Conservation (phyloP, 2,797 vertebrate species). For the Cuculus canorus region DNA sequence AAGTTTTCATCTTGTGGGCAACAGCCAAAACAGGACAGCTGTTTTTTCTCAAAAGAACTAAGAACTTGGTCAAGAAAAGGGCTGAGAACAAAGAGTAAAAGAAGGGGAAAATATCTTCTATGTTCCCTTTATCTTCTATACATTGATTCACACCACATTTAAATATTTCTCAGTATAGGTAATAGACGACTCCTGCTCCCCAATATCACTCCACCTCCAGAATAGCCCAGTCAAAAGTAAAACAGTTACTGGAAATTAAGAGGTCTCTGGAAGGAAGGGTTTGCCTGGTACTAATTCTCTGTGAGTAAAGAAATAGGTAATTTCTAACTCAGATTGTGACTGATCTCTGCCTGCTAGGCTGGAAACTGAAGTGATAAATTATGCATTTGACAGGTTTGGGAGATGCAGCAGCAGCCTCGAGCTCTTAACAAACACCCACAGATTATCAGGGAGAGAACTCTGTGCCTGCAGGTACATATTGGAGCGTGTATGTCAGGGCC, state of each 20-base stretch:
- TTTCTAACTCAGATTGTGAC: neutral
- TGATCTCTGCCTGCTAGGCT: neutral
- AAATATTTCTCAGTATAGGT: neutral
- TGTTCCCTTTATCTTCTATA: neutral
- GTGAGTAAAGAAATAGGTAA: neutral
- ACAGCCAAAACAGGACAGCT: conserved; percentile 9
- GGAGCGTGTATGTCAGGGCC: neutral
- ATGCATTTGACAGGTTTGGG: neutral
- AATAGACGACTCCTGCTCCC: neutral
- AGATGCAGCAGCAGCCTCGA: neutral
- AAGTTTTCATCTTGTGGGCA: conserved; percentile 1
- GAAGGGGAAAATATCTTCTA: neutral
- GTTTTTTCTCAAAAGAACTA: conserved; percentile 10
- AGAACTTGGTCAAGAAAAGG: neutral
- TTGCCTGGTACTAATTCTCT: neutral
- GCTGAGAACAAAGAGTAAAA: neutral
- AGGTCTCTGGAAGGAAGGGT: neutral
- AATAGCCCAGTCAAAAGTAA: neutral
- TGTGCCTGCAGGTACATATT: neutral
- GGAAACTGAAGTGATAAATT: neutral
- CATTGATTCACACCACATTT: neutral
- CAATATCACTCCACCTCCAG: neutral
- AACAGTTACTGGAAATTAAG: neutral
- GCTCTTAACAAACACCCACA: neutral
- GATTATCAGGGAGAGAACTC: neutral